Evolutionary conservation across 2,888 invertebrate genomes (phyloP).

Genomic region (Epirrhoe alternata): DNA sequence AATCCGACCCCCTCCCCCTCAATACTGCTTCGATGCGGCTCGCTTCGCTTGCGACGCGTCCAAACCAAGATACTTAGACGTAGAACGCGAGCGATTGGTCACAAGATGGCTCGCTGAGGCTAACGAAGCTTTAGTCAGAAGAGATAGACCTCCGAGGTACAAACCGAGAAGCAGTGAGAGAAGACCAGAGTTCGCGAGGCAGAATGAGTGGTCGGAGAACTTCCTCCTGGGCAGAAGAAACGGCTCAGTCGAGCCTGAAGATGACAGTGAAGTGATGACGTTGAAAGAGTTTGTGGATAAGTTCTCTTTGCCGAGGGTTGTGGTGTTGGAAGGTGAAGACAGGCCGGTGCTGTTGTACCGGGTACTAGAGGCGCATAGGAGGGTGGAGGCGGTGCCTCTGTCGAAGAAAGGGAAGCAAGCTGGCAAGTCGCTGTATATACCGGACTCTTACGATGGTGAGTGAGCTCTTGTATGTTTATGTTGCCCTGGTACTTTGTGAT

Average conservation of each 20-base stretch:
- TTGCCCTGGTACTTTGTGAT: constrained; percentile 12
- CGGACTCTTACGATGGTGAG: constrained; percentile 88
- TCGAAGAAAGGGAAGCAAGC: constrained; percentile 84
- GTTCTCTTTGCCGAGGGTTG: constrained; percentile 86
- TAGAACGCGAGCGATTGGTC: constrained; percentile 78
- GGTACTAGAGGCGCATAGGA: constrained; percentile 86
- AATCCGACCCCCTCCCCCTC: constrained; percentile 78
- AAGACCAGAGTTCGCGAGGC: constrained; percentile 75
- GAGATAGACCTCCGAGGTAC: constrained; percentile 77
- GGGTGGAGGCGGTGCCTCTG: constrained; percentile 86
- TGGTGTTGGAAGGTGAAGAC: constrained; percentile 83
- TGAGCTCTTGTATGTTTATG: constrained; percentile 38
- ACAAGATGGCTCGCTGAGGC: constrained; percentile 82
- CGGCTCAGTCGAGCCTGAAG: constrained; percentile 77
- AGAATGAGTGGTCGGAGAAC: constrained; percentile 77
- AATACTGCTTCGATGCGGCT: constrained; percentile 83
- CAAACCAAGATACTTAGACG: constrained; percentile 79
- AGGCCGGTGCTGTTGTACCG: constrained; percentile 87
- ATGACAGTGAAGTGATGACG: constrained; percentile 80
- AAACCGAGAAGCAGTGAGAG: constrained; percentile 80
- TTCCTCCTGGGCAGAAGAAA: constrained; percentile 73
- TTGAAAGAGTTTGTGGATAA: constrained; percentile 86
- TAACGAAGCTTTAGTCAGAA: constrained; percentile 76
- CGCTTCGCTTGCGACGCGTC: constrained; percentile 82
- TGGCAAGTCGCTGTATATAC: constrained; percentile 86